Base-by-base conservation (phyloP, 2,113 vertebrate species). In the Puma concolor region DNA sequence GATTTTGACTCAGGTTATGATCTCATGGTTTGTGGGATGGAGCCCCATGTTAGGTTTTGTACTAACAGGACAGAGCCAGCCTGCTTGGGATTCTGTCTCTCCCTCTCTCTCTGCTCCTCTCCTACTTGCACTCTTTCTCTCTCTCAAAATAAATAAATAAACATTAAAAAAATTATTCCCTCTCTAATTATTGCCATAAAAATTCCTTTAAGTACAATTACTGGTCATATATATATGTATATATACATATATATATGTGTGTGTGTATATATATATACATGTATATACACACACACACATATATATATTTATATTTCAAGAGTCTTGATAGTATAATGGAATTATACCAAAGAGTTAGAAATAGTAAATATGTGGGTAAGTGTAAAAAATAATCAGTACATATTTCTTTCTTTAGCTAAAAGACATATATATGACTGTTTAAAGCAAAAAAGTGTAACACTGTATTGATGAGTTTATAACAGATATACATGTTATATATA, bases 361-460 rank as follows among this genome's bases (percentile, higher is more conserved):
- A 72, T 29, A 64, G 83, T 41, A 81, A 81, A 81, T 41, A 44
- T 64, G 15, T 44, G 17, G 8, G 38, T 52, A 41, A 92, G n/a
- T 87, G 25, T 72, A 88, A 92, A 91, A 72, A 54, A 23, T 60
- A 66, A 74, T 7, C 19, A 60, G 36, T 82, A 57, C 44, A 19
- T 60, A 17, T 60, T 94, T 88, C 64, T 89, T 94, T 81, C 38
- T 38, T 66, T 63, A 92, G 60, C 60, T 84, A 87, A 95, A 95
- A 91, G 36, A 38, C 9, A 57, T 41, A 38, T 15, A 57, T 16
- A 50, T 15, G 74, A 72, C n/a, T 54, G 5, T 74, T 76, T 52
- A 81, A 92, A 72, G 36, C 57, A 79, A 91, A 94, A 41, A 71
- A 64, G 36, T 64, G 64, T 63, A 21, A 50, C 64, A 72, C 50